phyloP scores from a whole-genome alignment of 2,113 vertebrate genomes.

The Dromiciops gliroides region DNA sequence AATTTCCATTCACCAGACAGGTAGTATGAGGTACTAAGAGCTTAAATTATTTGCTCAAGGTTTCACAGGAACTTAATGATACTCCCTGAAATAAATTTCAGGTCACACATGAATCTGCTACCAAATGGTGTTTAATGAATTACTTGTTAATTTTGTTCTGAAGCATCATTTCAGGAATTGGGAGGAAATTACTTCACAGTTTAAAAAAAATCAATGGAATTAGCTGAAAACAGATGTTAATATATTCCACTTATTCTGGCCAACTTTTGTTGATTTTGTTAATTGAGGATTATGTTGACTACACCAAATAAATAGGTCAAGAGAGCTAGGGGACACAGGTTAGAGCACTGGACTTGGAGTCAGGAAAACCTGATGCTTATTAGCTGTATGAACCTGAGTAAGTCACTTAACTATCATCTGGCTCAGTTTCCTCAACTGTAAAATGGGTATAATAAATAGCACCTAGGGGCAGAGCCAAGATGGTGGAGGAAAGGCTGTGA shows the following conservation, averaged over 20 bases:
- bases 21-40: background rate
- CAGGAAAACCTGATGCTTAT: background rate
- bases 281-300: background rate
- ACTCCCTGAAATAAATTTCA: conserved; percentile 7
- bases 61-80: background rate
- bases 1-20: background rate
- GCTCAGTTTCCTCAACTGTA: background rate
- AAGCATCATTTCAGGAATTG: conserved; percentile 33
- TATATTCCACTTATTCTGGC: background rate
- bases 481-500: too few species aligned
- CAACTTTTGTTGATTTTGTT: background rate
- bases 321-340: background rate
- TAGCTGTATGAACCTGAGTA: background rate
- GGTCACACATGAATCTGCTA: conserved; percentile 16
- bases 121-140: conserved; percentile 1
- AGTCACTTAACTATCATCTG: background rate
- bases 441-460: background rate
- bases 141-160: conserved; percentile 27
- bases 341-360: background rate
- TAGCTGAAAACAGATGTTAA: background rate
- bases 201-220: background rate
- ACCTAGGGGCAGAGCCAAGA: too few species aligned
- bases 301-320: background rate
- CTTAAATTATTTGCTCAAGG: background rate
- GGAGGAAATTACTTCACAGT: background rate